phyloP scores from a whole-genome alignment of 2,888 invertebrate genomes.

The Paralinhomoeus sp. region DNA sequence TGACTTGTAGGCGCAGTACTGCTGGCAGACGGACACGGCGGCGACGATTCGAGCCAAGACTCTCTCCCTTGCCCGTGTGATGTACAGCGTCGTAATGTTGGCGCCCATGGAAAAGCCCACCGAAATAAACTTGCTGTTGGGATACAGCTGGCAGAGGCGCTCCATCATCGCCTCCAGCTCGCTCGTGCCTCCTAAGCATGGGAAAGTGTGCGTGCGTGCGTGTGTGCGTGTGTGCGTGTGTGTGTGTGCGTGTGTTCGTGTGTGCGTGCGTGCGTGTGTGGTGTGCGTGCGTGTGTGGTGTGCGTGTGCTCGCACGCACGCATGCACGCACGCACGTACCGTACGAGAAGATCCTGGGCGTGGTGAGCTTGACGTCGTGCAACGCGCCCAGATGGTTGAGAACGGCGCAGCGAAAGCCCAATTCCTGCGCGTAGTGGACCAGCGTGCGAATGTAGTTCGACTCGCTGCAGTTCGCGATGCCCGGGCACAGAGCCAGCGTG shows the following conservation, averaged over 20 bases:
- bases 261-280: background rate
- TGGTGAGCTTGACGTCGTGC: conserved; percentile 56
- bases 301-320: too few species aligned
- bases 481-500: conserved; percentile 65
- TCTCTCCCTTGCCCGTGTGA: conserved; percentile 1
- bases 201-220: background rate
- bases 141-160: conserved; percentile 47
- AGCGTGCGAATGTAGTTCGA: conserved; percentile 77
- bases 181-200: conserved; percentile 51
- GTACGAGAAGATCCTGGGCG: conserved; percentile 68
- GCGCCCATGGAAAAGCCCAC: conserved; percentile 83
- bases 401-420: conserved; percentile 72
- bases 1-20: conserved; percentile 71
- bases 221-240: background rate
- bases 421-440: conserved; percentile 68
- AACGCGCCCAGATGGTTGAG: conserved; percentile 79
- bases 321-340: conserved; percentile 35
- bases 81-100: conserved; percentile 56
- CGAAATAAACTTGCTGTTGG: conserved; percentile 43
- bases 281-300: too few species aligned
- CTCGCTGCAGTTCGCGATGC: conserved; percentile 80
- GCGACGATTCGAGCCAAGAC: conserved; percentile 43
- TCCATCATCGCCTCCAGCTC: conserved; percentile 63
- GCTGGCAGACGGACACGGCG: conserved; percentile 75
- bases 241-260: background rate